phyloP scores from a whole-genome alignment of 2,888 invertebrate species.

The Trissolcus brochymenae region DNA sequence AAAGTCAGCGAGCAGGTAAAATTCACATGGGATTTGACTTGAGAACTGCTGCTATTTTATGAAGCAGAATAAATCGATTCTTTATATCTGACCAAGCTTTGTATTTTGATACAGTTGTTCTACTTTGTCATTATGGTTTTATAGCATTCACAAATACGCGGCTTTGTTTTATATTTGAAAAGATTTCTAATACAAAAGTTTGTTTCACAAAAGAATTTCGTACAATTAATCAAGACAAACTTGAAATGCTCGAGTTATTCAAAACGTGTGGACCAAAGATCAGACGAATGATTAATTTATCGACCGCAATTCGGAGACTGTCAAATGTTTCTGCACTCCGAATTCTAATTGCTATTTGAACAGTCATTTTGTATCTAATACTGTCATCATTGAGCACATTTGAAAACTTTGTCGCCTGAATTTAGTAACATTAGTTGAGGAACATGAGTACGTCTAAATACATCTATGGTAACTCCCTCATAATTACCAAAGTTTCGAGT shows the following conservation, averaged over 20 bases:
- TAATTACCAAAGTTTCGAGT: slow-evolving; percentile 51
- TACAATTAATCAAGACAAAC: neutral
- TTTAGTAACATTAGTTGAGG: slow-evolving; percentile 33
- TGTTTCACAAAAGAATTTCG: no score
- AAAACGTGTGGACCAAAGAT: neutral
- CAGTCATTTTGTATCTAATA: slow-evolving; percentile 14
- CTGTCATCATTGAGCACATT: slow-evolving; percentile 38
- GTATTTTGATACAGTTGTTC: no score
- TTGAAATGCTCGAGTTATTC: neutral
- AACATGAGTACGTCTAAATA: slow-evolving; percentile 47
- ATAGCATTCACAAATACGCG: no score
- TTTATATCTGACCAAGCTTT: no score
- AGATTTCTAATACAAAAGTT: no score
- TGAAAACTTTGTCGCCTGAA: slow-evolving; percentile 43
- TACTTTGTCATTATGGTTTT: no score
- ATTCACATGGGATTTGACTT: slow-evolving; percentile 1
- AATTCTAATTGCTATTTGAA: slow-evolving; percentile 31
- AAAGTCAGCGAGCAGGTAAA: neutral
- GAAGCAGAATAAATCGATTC: neutral
- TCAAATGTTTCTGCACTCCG: slow-evolving; percentile 19
- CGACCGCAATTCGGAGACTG: slow-evolving; percentile 14
- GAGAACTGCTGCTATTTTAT: neutral
- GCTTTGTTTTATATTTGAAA: no score
- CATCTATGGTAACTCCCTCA: slow-evolving; percentile 43
- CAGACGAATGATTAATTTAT: neutral